Percentiles rank a stretch among this genome's conserved stretches.
Evolutionary conservation across 2,113 vertebrate species (phyloP).

Genomic region (Ammodramus savannarum): DNA sequence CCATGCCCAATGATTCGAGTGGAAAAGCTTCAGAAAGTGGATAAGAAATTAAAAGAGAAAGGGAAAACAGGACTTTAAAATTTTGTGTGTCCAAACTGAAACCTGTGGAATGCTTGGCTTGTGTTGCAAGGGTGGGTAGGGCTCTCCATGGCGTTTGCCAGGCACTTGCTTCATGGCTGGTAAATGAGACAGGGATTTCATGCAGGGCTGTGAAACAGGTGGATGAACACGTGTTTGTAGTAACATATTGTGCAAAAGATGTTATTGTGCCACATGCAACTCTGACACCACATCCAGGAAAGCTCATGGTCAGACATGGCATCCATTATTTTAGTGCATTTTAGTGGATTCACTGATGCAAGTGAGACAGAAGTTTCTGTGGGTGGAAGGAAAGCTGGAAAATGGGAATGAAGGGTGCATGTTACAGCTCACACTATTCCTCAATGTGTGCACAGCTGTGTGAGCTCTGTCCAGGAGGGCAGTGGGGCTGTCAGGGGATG

Average conservation of each 20-base stretch:
- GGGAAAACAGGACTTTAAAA: not conserved
- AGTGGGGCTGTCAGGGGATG: not conserved
- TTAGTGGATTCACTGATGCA: not conserved
- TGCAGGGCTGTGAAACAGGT: not conserved
- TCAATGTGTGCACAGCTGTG: not conserved
- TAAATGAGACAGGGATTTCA: not conserved
- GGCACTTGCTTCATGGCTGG: not conserved
- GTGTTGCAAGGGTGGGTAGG: not conserved
- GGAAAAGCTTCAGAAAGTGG: not conserved
- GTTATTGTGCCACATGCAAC: not conserved
- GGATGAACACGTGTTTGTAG: accelerated
- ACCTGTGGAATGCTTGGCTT: not conserved
- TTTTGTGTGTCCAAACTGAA: not conserved
- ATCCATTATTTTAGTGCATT: not conserved
- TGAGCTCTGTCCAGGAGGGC: not conserved
- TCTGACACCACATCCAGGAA: not conserved
- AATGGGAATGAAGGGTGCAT: not conserved
- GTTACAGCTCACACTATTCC: not conserved
- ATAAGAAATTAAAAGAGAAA: not conserved
- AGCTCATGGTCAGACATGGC: not conserved
- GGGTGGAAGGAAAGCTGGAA: not conserved
- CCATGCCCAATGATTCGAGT: not conserved
- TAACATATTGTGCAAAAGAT: not conserved
- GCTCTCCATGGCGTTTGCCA: not conserved
- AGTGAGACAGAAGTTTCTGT: accelerated